Conservation (phyloP, 2,888 invertebrate species). For the Nycteola revayana region DNA sequence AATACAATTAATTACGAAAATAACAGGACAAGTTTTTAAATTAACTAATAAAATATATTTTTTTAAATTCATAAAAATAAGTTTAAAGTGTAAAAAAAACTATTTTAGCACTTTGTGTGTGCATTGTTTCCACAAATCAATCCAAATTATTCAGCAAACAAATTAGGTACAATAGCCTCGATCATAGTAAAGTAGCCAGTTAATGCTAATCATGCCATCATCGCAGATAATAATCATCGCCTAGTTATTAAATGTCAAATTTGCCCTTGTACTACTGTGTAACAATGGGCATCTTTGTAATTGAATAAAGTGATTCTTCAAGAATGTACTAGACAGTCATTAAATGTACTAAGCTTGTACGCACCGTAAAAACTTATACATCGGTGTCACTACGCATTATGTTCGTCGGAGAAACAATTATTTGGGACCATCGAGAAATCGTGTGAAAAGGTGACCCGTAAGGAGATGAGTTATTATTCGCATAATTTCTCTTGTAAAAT, state of each 20-base stretch:
- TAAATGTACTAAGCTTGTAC: too few species aligned
- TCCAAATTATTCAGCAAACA: too few species aligned
- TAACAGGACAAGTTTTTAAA: too few species aligned
- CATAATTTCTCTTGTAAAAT: slow-evolving; percentile 32
- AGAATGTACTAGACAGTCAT: slow-evolving; percentile 1
- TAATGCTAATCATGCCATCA: slow-evolving; percentile 16
- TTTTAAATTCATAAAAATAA: too few species aligned
- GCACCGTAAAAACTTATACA: too few species aligned
- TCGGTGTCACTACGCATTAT: too few species aligned
- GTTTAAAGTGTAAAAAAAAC: too few species aligned
- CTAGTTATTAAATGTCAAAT: slow-evolving; percentile 44
- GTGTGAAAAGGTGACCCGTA: slow-evolving; percentile 45
- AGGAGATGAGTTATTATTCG: slow-evolving; percentile 24
- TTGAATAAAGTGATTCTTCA: slow-evolving; percentile 17
- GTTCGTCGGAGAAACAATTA: neutral
- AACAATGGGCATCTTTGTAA: slow-evolving; percentile 35
- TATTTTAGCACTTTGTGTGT: too few species aligned
- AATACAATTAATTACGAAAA: too few species aligned
- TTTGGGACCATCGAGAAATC: slow-evolving; percentile 41
- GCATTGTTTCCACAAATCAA: too few species aligned
- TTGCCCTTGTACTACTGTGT: slow-evolving; percentile 45
- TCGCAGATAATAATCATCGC: slow-evolving; percentile 25
- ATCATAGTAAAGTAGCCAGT: slow-evolving; percentile 2
- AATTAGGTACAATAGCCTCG: neutral
- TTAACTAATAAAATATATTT: too few species aligned